Evolutionary conservation across 2,797 vertebrate genomes (phyloP), one percentile per base, ranked within the genome.

Genomic region (Acanthiza pusilla): DNA sequence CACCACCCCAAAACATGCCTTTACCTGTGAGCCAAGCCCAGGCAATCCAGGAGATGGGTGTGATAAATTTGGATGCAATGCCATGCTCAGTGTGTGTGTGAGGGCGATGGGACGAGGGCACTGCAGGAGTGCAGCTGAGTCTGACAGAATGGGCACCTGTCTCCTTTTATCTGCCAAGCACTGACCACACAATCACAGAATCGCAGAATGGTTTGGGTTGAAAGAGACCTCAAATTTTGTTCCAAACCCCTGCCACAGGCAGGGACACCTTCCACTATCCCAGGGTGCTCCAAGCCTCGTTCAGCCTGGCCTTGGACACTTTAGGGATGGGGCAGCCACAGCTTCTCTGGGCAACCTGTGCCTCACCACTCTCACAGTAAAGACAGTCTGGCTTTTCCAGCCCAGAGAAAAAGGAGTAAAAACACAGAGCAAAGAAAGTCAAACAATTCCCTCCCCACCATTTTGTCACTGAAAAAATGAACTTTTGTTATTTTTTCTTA

Each of bases 11-110:
- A 80, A 93, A 66, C 54, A 62, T 0, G 43, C 48, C 71, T 73
- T 86, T 9, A 88, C 90, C 94, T 43, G 83, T 2, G 5, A 81
- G 85, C 62, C 66, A 48, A 95, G 83, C 71, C 77, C 92, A 67
- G 48, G 50, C 1, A 8, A 57, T 16, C 16, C 1, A 1, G 60
- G 47, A 85, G 13, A n/a, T 22, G 4, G 74, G 79, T 1, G 57
- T 38, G 71, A 93, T 13, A 53, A 76, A 66, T 30, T 16, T 3
- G 6, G 67, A 45, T 58, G 48, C 72, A 66, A 36, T 38, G 72
- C 51, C 18, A 11, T 15, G 42, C 10, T 66, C 51, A 34, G 65
- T 71, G 71, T 8, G 14, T 21, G 36, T 17, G 29, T 50, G 38
- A 18, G 34, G 30, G 42, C 0, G 1, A 4, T 32, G 67, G 77